Evolutionary conservation across 2,113 vertebrate species (phyloP), one percentile per base, ranked within the genome.

Genomic region (Cryptotis parvus): DNA sequence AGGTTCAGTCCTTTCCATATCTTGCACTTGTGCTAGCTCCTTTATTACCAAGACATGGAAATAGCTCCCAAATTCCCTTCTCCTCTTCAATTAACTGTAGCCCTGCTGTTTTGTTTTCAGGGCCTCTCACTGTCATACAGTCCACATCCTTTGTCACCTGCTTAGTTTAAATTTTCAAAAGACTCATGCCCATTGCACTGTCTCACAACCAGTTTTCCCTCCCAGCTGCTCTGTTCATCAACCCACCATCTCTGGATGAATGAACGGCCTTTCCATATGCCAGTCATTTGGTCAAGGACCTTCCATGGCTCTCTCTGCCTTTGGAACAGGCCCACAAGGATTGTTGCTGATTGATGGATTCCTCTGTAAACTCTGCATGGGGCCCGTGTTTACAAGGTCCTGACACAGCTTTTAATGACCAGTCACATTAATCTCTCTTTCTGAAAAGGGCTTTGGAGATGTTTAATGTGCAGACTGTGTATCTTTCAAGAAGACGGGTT

Each of bases 321-420:
- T 88, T 93, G 76, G 61, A 91, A 92, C 31, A 69, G 83, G 61
- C 83, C 94, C 91, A 87, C 70, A 52, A 91, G 92, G 93, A 84
- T 69, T 43, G 58, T 77, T 90, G 88, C 82, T 95, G 95, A 96
- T 94, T 87, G 94, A 96, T 96, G 95, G 91, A 90, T 93, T 49
- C 66, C 70, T 94, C 79, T 92, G 91, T 84, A 80, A 94, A 76
- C 92, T 79, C 95, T 35, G 76, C 94, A 68, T 2, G 90, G 66
- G 68, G 91, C 91, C 88, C 35, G 26, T 96, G 93, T 94, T 96
- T 94, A 90, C 9, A 12, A 94, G 90, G 79, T 88, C 91, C 85
- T 80, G 91, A 94, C 95, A 95, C 82, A 91, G 93, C 89, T 94
- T 95, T 96, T 94, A 93, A 95, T 94, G 94, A 94, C 94, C 95